A percentile compares a stretch with the other conserved stretches of the same genome.
phyloP scores from a whole-genome alignment of 2,888 invertebrate species.

The Phrixothrix hirtus region DNA sequence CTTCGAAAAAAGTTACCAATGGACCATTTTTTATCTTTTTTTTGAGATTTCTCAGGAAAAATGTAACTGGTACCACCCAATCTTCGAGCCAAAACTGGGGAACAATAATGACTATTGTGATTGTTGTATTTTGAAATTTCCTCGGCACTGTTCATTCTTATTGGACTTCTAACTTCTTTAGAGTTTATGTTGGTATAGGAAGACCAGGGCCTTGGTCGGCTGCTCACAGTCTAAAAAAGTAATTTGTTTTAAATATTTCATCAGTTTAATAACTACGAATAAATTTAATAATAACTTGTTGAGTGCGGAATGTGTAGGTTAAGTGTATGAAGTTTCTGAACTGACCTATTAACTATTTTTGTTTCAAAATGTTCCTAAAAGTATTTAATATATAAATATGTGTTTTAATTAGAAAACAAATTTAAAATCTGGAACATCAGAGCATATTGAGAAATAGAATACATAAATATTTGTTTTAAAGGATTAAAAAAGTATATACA shows the following conservation, averaged over 20 bases:
- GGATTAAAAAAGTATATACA: too few species aligned
- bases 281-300: background rate
- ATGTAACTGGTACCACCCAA: constrained; percentile 59
- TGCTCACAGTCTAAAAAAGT: constrained; percentile 56
- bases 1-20: constrained; percentile 77
- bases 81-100: constrained; percentile 46
- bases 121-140: constrained; percentile 39
- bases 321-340: background rate
- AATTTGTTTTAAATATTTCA: background rate
- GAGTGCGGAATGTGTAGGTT: background rate
- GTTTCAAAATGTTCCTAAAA: background rate
- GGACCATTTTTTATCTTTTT: constrained; percentile 76
- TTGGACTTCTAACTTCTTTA: constrained; percentile 44
- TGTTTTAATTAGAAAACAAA: too few species aligned
- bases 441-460: too few species aligned
- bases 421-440: too few species aligned
- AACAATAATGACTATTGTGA: constrained; percentile 36
- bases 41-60: constrained; percentile 55
- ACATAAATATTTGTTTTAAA: too few species aligned
- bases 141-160: constrained; percentile 52
- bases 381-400: background rate
- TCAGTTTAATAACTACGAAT: background rate
- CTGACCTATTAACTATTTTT: background rate
- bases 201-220: constrained; percentile 53
- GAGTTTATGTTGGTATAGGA: constrained; percentile 49